A percentile compares a stretch with the other conserved stretches of the same genome.
These are phyloP conservation scores for Leptopilina clavipes DNA, from an alignment of 1,140 invertebrate genomes.

Conservation along the genomic window DNA sequence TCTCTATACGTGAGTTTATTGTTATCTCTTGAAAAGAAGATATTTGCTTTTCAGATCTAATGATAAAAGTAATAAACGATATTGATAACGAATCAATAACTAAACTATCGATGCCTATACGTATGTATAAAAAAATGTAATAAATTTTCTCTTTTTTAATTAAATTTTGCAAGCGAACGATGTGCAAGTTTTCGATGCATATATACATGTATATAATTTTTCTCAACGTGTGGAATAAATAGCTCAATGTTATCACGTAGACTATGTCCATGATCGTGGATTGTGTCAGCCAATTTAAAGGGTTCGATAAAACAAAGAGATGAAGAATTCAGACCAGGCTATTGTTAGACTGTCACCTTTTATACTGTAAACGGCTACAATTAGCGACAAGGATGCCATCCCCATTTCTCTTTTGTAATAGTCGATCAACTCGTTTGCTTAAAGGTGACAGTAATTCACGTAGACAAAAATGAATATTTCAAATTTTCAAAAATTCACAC, in stretches of 20 bases:
- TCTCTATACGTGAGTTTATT: too few species aligned
- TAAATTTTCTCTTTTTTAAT: too few species aligned
- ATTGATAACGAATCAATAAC: too few species aligned
- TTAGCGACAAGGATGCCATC: slow-evolving; percentile 58
- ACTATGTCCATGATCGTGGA: slow-evolving; percentile 18
- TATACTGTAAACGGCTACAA: slow-evolving; percentile 56
- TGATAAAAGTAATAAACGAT: too few species aligned
- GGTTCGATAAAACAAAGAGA: slow-evolving; percentile 50
- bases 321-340: slow-evolving; percentile 55
- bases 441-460: neutral
- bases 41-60: too few species aligned
- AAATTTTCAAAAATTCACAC: neutral
- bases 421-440: slow-evolving; percentile 51
- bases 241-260: slow-evolving; percentile 1
- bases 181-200: too few species aligned
- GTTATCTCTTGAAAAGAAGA: too few species aligned
- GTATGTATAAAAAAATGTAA: too few species aligned
- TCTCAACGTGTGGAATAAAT: neutral
- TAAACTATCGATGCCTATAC: too few species aligned
- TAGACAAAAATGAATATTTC: neutral
- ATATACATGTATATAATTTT: neutral
- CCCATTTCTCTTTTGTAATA: slow-evolving; percentile 50
- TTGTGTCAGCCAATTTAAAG: slow-evolving; percentile 36
- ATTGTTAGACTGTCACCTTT: slow-evolving; percentile 58
- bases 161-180: too few species aligned